These are phyloP conservation scores for Strigamia maritima DNA, from an alignment of 2,888 invertebrate genomes.

Conservation along the genomic window DNA sequence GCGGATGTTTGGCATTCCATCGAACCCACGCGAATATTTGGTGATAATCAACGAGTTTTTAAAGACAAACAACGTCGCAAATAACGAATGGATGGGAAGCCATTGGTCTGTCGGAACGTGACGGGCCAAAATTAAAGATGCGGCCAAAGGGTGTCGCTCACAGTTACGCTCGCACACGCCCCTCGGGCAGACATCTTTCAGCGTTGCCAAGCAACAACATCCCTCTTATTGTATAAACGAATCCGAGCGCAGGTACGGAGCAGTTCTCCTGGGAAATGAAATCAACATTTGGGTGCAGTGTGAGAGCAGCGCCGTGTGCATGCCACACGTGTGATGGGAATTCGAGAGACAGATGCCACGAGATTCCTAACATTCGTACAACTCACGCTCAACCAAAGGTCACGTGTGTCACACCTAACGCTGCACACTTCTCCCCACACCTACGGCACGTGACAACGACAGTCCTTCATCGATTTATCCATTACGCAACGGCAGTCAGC, in stretches of 20 bases:
- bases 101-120: not conserved
- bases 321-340: not conserved
- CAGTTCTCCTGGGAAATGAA: not conserved
- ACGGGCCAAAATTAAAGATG: not conserved
- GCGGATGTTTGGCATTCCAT: constrained; percentile 6
- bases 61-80: not conserved
- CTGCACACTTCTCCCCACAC: too few species aligned
- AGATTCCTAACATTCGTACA: not conserved
- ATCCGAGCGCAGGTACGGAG: not conserved
- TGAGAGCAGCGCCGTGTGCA: not conserved
- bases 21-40: not conserved
- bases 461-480: not conserved
- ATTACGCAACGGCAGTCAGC: not conserved
- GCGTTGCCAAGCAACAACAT: not conserved
- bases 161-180: not conserved
- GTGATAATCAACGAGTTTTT: not conserved
- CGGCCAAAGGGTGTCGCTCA: not conserved
- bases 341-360: not conserved
- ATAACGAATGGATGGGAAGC: not conserved
- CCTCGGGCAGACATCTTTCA: not conserved
- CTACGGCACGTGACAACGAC: too few species aligned
- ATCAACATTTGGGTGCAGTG: not conserved
- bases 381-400: too few species aligned
- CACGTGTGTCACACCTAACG: too few species aligned
- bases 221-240: not conserved